These are phyloP conservation scores for Antigone vipio DNA, from an alignment of 2,113 vertebrate species.

Conservation along the genomic window DNA sequence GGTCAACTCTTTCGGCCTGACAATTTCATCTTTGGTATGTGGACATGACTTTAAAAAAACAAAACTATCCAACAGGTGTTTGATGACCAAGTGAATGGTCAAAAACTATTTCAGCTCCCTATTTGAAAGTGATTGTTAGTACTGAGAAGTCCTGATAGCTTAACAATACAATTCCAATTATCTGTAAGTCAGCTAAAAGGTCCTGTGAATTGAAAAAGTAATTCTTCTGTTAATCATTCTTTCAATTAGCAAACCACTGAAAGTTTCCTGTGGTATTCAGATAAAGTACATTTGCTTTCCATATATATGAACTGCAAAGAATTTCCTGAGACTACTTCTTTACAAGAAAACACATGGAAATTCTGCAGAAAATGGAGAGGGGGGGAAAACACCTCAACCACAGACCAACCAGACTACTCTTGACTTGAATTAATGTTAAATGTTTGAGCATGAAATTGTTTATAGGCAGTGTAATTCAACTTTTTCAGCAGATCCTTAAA, in stretches of 20 bases:
- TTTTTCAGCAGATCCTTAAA: neutral
- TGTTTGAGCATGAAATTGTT: neutral
- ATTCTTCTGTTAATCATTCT: neutral
- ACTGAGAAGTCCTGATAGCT: neutral
- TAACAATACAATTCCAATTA: neutral
- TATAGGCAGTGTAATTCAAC: neutral
- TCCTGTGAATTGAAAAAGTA: neutral
- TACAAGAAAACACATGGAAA: neutral
- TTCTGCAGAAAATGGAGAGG: neutral
- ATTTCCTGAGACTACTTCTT: neutral
- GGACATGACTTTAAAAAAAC: neutral
- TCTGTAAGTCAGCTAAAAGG: neutral
- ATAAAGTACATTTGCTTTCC: neutral
- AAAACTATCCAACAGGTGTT: neutral
- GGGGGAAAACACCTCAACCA: neutral
- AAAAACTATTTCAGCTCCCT: neutral
- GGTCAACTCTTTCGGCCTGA: slow-evolving; percentile 93
- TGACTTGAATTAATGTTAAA: neutral
- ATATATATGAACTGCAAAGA: neutral
- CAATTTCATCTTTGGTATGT: slow-evolving; percentile 94
- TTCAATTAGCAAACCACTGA: neutral
- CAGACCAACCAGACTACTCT: neutral
- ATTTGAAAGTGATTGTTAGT: neutral
- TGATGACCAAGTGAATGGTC: neutral
- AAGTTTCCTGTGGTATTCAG: neutral